Conservation (phyloP, 2,113 vertebrate species). For the Petroica traversi region DNA sequence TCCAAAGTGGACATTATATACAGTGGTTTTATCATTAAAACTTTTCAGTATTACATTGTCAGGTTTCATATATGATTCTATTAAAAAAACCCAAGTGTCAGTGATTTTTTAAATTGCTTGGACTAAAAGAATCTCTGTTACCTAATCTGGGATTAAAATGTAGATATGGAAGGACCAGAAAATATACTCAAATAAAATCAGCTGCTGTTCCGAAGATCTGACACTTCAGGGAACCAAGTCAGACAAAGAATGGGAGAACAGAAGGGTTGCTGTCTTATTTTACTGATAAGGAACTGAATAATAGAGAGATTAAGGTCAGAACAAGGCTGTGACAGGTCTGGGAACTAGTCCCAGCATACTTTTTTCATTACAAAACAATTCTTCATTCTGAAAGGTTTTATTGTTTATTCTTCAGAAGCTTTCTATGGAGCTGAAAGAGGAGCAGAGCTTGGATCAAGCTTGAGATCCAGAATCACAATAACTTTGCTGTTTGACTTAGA, state of each 20-base stretch:
- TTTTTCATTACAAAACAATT: not conserved
- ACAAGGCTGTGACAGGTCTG: not conserved
- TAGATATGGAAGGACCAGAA: not conserved
- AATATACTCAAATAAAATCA: not conserved
- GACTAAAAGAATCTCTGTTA: not conserved
- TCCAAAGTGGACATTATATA: not conserved
- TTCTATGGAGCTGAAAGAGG: not conserved
- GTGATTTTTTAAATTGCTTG: not conserved
- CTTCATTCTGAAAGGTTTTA: constrained; percentile 7
- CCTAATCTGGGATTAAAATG: not conserved
- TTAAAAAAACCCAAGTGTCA: not conserved
- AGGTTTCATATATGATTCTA: not conserved
- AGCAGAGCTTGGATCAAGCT: not conserved
- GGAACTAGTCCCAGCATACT: not conserved
- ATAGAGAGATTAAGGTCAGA: not conserved
- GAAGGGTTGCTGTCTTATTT: not conserved
- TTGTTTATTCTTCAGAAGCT: not conserved
- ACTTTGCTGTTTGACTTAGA: not conserved
- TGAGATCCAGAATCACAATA: not conserved
- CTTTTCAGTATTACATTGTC: not conserved
- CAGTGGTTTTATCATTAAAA: not conserved
- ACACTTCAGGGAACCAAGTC: not conserved
- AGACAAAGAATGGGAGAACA: not conserved
- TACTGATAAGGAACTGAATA: not conserved
- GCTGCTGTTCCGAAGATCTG: not conserved